Base-by-base conservation (phyloP, 2,113 vertebrate genomes). In the Sinocyclocheilus anshuiensis region DNA sequence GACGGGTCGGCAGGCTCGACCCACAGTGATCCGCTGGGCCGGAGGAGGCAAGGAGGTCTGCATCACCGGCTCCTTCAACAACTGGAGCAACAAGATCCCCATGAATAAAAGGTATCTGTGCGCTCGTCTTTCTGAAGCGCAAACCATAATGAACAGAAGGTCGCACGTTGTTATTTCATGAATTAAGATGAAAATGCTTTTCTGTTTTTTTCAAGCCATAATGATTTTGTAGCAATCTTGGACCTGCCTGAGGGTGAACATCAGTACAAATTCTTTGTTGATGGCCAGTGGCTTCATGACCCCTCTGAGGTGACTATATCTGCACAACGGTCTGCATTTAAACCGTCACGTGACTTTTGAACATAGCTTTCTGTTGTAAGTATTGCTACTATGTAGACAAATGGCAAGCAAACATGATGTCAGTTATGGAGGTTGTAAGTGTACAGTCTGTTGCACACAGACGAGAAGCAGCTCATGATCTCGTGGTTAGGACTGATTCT, bases 211-310 rank as follows among this genome's bases (percentile, higher is more conserved):
- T 86, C 29, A 84, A 99, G 98, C 94, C 97, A 99, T 92, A 99
- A 98, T 24, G 98, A 99, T 90, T 99, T 99, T 88, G 97, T 99
- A 6, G 98, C 98, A 50, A 98, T 99, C 89, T 91, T 99, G 93
- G 97, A 99, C 90, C 94, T 99, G 82, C 97, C 97, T 1, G 98
- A 99, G 91, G 98, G 98, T 86, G 98, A 99, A 77, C 97, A 99
- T 89, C 98, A 99, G 90, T 99, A 99, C 93, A 99, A 99, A 90
- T 99, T 99, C 90, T 99, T 99, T 90, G 98, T 99, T 90, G 98
- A 99, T n/a, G 98, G 98, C 78, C 98, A 99, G 88, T 99, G 98
- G 98, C 94, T 98, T 74, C 97, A 99, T 55, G 98, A 99, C 89
- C 94, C 97, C 0, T 96, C 97, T 16, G 98, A 99, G 97, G 98